phyloP scores from a whole-genome alignment of 2,888 invertebrate species.

The Lithosia quadra region DNA sequence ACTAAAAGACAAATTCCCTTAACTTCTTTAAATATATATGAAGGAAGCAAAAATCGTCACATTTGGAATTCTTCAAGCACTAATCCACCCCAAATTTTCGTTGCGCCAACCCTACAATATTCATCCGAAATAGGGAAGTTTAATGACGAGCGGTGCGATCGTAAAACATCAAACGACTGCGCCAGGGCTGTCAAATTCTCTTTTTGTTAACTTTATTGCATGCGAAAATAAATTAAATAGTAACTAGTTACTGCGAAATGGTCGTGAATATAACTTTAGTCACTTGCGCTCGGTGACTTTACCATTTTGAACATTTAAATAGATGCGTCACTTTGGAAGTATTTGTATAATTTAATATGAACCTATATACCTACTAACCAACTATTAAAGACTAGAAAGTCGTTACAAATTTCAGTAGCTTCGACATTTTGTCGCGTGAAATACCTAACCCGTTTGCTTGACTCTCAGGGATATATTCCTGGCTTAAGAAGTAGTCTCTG shows the following conservation, averaged over 20 bases:
- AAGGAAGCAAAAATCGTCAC: conserved; percentile 14
- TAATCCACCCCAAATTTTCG: conserved; percentile 20
- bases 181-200: conserved; percentile 70
- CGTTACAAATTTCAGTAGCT: no score
- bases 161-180: conserved; percentile 78
- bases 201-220: conserved; percentile 52
- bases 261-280: conserved; percentile 42
- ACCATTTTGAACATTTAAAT: conserved; percentile 29
- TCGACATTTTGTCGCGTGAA: no score
- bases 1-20: no score
- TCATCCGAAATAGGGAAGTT: conserved; percentile 77
- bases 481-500: no score
- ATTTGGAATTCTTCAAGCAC: conserved; percentile 22
- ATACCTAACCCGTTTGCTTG: no score
- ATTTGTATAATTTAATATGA: background rate
- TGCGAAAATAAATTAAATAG: conserved; percentile 54
- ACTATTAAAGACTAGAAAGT: no score
- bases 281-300: conserved; percentile 22
- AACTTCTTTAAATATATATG: background rate
- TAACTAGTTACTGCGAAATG: conserved; percentile 47
- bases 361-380: no score
- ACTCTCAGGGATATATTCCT: no score
- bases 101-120: conserved; percentile 68
- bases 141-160: conserved; percentile 79
- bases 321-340: background rate